phyloP scores from a whole-genome alignment of 2,888 invertebrate species.

The Lepetodrilus schrolli region DNA sequence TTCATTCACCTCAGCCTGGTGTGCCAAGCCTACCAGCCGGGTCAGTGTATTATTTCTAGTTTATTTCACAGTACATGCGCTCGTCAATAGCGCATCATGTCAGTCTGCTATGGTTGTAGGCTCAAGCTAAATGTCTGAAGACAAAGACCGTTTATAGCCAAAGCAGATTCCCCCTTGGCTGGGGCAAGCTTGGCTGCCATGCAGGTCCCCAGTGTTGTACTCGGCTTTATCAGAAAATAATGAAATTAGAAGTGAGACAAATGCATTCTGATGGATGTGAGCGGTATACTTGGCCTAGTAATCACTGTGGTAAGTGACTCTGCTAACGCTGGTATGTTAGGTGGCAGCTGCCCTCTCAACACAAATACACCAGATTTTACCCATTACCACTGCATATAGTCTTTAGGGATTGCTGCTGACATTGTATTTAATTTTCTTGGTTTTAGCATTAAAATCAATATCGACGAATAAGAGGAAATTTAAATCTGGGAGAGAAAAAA shows the following conservation, averaged over 20 bases:
- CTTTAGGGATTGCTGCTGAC: background rate
- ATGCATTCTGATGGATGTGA: conserved; percentile 33
- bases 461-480: background rate
- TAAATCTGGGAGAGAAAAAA: background rate
- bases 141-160: conserved; percentile 23
- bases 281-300: conserved; percentile 28
- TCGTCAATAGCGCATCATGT: conserved; percentile 23
- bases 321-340: background rate
- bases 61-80: too few species aligned
- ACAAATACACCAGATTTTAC: conserved; percentile 7
- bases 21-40: too few species aligned
- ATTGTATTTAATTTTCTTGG: conserved; percentile 19
- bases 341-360: background rate
- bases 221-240: conserved; percentile 40
- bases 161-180: conserved; percentile 22
- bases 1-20: background rate
- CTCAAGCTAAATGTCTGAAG: conserved; percentile 13
- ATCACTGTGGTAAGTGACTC: conserved; percentile 25
- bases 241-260: conserved; percentile 41
- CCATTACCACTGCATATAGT: background rate
- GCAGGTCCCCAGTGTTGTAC: conserved; percentile 2
- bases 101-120: background rate
- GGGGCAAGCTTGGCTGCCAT: too few species aligned
- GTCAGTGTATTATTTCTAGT: too few species aligned
- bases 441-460: conserved; percentile 23